Evolutionary conservation across 1,140 invertebrate species (phyloP), one percentile per base, ranked within the genome.

Genomic region (Sitobion miscanthi): DNA sequence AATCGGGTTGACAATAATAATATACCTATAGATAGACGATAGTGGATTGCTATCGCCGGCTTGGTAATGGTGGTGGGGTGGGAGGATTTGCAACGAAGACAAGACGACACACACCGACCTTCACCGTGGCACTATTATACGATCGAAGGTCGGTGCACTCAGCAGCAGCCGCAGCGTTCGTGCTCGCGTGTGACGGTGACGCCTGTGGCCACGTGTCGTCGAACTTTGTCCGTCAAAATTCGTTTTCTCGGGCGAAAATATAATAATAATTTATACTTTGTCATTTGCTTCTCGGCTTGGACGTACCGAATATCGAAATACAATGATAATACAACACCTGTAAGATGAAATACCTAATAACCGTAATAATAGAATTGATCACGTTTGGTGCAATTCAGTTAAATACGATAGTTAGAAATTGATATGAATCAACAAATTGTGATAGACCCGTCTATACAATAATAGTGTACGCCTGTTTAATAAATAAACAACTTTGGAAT

Each of bases 131-230:
- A 54, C 25, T 47, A 38, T 21, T 42, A 88, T 88, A n/a, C n/a
- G n/a, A 88, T 21, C 8, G 47, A 88, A 88, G 87, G 87, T 88
- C 87, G 87, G 87, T 88, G 87, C 87, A 88, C 87, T 88, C 87
- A 23, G 23, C 42, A 47, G 87, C 20, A 47, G 38, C 25, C 23
- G 83, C 11, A 11, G 8, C 20, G n/a, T 88, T 88, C n/a, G 47
- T 88, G 30, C 7, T 88, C 49, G 20, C 21, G 87, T 52, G 87
- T 88, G 49, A 88, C 87, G 47, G n/a, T 20, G 87, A 88, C 87
- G 87, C n/a, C n/a, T n/a, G 20, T n/a, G 47, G 47, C 87, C n/a
- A 49, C 7, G 20, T 88, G 87, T 88, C 87, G 87, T 52, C 87
- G 47, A 88, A 88, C 87, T 88, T 52, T 54, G 49, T 23, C n/a